Conservation (phyloP, 2,888 invertebrate species). For the Thecophora atra region DNA sequence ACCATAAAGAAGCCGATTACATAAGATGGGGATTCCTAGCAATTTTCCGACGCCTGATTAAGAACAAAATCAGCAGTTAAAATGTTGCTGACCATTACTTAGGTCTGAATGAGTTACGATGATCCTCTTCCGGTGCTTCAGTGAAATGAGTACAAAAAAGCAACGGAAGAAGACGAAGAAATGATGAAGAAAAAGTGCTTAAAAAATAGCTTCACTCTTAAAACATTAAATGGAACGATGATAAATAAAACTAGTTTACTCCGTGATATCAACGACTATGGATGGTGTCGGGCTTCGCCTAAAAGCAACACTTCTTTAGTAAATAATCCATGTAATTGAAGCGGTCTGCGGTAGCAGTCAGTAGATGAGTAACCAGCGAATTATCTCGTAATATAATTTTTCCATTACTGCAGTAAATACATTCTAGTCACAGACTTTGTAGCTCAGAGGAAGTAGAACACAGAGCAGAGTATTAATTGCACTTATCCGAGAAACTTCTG, state of each 20-base stretch:
- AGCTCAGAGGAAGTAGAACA: too few species aligned
- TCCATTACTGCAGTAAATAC: too few species aligned
- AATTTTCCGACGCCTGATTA: background rate
- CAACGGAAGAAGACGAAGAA: background rate
- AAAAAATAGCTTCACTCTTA: conserved; percentile 8
- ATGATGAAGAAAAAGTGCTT: background rate
- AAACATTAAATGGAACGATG: background rate
- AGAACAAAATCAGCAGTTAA: background rate
- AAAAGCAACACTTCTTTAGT: too few species aligned
- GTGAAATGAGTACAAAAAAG: background rate
- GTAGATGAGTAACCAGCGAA: too few species aligned
- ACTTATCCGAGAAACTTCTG: background rate
- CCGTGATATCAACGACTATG: background rate
- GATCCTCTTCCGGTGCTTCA: conserved; percentile 14
- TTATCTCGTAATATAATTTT: too few species aligned
- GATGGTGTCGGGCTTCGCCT: too few species aligned
- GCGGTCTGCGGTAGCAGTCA: too few species aligned
- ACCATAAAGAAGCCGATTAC: background rate
- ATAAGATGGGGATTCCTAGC: background rate
- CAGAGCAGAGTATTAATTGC: background rate
- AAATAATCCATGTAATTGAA: too few species aligned
- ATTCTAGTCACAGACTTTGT: too few species aligned
- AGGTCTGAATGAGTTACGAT: background rate
- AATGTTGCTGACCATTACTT: conserved; percentile 1
- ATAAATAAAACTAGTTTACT: conserved; percentile 18